These are phyloP conservation scores for Orthosia gothica DNA, from an alignment of 2,888 invertebrate species.

Conservation along the genomic window DNA sequence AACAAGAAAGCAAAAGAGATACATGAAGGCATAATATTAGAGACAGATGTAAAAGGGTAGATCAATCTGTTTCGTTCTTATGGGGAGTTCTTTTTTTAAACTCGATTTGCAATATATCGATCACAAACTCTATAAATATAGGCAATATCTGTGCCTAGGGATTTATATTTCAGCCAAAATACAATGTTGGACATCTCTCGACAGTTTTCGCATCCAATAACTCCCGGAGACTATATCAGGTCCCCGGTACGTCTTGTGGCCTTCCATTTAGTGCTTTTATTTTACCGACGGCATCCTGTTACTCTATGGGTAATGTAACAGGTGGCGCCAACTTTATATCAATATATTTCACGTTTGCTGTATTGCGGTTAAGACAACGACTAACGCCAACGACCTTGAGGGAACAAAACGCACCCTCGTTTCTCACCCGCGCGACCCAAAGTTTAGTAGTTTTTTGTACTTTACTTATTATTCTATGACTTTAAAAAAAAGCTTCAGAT, in stretches of 20 bases:
- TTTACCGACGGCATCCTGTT: not conserved
- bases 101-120: not conserved
- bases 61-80: too few relatives aligned
- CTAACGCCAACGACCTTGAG: too few relatives aligned
- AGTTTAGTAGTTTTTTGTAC: too few relatives aligned
- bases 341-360: slow-evolving; percentile 21
- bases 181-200: too few relatives aligned
- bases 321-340: slow-evolving; percentile 18
- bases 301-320: slow-evolving; percentile 30
- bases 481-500: too few relatives aligned
- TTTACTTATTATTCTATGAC: too few relatives aligned
- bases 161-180: not conserved
- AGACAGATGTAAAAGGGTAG: too few relatives aligned
- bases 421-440: too few relatives aligned
- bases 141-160: not conserved
- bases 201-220: not conserved
- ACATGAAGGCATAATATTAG: not conserved
- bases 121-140: not conserved
- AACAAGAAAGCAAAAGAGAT: not conserved
- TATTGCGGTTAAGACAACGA: slow-evolving; percentile 25
- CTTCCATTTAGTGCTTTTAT: too few relatives aligned
- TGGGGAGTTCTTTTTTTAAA: not conserved
- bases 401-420: too few relatives aligned
- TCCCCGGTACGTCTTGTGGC: not conserved
- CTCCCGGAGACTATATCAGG: not conserved